Conservation (phyloP, 2,797 vertebrate species). For the Miichthys miiuy region DNA sequence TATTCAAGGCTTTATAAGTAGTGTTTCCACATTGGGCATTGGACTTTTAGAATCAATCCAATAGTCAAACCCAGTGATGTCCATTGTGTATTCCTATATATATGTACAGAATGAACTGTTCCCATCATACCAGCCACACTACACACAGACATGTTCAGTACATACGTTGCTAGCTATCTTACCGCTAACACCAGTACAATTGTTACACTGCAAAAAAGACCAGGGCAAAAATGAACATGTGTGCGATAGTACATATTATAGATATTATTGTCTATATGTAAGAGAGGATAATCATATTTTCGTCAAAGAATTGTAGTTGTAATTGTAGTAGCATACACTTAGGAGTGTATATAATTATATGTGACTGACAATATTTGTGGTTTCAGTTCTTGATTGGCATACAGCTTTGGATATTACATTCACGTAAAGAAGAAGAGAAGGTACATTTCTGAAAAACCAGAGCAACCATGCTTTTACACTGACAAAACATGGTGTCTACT, state of each 20-base stretch:
- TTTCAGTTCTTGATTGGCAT: slow-evolving; percentile 29
- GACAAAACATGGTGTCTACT: slow-evolving; percentile 1
- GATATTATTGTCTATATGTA: slow-evolving; percentile 3
- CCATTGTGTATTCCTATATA: no score
- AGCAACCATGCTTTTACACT: neutral
- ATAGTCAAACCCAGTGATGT: neutral
- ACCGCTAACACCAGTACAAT: neutral
- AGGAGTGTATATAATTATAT: slow-evolving; percentile 1
- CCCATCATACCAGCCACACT: neutral
- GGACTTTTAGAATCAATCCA: neutral
- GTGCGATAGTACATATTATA: no score
- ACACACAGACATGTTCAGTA: neutral
- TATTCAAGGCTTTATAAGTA: neutral
- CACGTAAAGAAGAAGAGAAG: neutral
- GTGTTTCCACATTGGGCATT: neutral
- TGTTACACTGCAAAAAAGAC: neutral
- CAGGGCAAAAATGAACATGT: no score
- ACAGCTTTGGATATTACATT: neutral
- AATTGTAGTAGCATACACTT: slow-evolving; percentile 9
- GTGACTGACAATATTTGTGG: slow-evolving; percentile 30
- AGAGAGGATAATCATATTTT: slow-evolving; percentile 11
- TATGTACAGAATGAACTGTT: neutral
- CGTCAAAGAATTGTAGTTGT: slow-evolving; percentile 32
- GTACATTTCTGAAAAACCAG: neutral
- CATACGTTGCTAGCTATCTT: neutral